Conservation (phyloP, 2,888 invertebrate genomes). For the Pimpla rufipes region DNA sequence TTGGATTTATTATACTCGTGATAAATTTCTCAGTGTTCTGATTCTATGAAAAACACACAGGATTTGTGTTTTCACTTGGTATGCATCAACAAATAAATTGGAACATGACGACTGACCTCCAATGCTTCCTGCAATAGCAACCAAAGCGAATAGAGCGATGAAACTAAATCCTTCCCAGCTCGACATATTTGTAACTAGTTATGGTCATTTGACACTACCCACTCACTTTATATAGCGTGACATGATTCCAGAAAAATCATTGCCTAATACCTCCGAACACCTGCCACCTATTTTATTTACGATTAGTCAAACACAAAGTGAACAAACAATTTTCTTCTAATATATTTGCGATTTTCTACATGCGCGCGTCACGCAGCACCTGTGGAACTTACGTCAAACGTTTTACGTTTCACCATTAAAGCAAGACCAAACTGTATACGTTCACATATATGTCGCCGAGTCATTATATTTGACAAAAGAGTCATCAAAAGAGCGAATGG, state of each 20-base stretch:
- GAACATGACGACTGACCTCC: not conserved
- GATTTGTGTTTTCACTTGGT: no score
- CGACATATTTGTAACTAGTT: not conserved
- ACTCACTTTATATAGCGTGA: not conserved
- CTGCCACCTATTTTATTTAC: not conserved
- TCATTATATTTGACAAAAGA: no score
- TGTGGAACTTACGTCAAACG: not conserved
- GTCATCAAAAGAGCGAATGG: no score
- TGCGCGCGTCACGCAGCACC: not conserved
- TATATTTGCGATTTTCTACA: no score
- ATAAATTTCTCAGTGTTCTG: not conserved
- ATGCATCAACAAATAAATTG: no score
- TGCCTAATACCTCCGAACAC: not conserved
- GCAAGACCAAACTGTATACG: not conserved
- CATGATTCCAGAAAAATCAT: not conserved
- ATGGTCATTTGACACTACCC: not conserved
- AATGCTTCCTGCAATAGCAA: not conserved
- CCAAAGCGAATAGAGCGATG: not conserved
- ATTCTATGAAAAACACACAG: no score
- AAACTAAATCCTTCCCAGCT: not conserved
- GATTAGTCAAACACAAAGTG: not conserved
- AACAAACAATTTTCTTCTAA: not conserved
- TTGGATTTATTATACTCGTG: no score
- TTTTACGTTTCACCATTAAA: not conserved
- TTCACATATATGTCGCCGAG: not conserved